Percentiles rank a stretch among this genome's conserved stretches.
Conservation (phyloP, 1,140 invertebrate genomes). For the Vanessa tameamea region DNA sequence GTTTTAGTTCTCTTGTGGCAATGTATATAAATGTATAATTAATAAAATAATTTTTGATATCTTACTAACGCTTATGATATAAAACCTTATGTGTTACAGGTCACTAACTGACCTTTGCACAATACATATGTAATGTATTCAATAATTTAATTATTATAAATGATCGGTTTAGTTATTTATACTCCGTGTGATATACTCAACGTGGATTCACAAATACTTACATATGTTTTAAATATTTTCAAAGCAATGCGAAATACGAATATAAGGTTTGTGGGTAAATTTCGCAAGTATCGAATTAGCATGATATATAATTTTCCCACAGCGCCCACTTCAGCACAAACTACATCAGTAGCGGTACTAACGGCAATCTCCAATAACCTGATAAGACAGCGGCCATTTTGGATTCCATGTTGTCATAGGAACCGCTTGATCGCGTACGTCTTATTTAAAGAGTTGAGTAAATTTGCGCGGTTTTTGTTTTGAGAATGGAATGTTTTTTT, state of each 20-base stretch:
- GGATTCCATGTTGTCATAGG: conserved; percentile 50
- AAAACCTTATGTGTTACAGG: too few species aligned
- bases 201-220: neutral
- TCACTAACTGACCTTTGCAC: too few species aligned
- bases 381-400: conserved; percentile 47
- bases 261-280: neutral
- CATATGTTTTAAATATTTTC: neutral
- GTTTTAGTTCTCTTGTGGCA: too few species aligned
- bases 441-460: conserved; percentile 30
- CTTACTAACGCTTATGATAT: too few species aligned
- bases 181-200: neutral
- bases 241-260: neutral
- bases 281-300: conserved; percentile 5
- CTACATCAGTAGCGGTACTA: conserved; percentile 36
- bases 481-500: neutral
- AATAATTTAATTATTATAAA: too few species aligned
- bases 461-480: conserved; percentile 27
- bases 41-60: too few species aligned
- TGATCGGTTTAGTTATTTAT: too few species aligned
- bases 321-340: conserved; percentile 24
- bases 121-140: too few species aligned
- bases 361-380: conserved; percentile 53
- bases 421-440: conserved; percentile 51
- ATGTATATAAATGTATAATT: too few species aligned
- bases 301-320: conserved; percentile 10